Evolutionary conservation across 2,113 vertebrate genomes (phyloP).

Genomic region (Castor canadensis): DNA sequence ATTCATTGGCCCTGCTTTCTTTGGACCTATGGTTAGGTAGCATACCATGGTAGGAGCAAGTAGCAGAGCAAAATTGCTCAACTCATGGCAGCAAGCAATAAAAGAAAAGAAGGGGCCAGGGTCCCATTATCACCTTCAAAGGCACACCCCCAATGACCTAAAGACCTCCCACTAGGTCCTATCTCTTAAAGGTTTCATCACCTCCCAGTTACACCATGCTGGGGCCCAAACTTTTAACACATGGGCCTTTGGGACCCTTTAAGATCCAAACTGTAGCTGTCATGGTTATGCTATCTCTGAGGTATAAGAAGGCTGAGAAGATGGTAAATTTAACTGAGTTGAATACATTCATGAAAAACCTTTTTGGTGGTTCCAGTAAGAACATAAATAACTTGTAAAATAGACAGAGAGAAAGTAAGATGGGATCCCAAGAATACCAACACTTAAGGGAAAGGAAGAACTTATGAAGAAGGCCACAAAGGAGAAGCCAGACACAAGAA

Average conservation of each 20-base stretch:
- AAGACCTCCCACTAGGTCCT: neutral
- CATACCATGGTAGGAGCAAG: neutral
- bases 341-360: neutral
- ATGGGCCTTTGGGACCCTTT: neutral
- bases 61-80: neutral
- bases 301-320: neutral
- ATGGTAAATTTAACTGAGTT: neutral
- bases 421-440: neutral
- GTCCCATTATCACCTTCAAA: neutral
- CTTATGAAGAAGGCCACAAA: neutral
- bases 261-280: neutral
- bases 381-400: neutral
- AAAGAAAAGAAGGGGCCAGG: neutral
- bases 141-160: neutral
- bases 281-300: neutral
- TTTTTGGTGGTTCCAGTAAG: neutral
- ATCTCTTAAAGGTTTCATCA: neutral
- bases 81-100: neutral
- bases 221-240: neutral
- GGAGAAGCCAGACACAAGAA: neutral
- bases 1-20: neutral
- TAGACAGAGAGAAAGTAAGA: neutral
- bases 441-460: neutral
- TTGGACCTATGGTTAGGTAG: neutral
- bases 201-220: neutral